These are phyloP conservation scores for Bostrychus sinensis DNA, from an alignment of 2,113 vertebrate genomes.

Conservation along the genomic window DNA sequence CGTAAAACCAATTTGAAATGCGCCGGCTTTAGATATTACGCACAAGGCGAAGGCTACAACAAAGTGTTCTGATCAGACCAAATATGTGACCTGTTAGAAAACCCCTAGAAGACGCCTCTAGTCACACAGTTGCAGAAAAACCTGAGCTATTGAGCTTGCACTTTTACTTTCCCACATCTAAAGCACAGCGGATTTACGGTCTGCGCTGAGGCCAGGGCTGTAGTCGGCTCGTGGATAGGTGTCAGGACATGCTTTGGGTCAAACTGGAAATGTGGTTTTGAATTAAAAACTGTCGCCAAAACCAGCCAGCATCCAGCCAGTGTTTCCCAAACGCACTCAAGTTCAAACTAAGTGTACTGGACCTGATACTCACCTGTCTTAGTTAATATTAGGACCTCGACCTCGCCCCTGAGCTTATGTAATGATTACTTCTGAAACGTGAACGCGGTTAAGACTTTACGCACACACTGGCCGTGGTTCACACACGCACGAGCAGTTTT, in stretches of 20 bases:
- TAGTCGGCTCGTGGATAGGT: constrained; percentile 1
- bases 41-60: constrained; percentile 26
- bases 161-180: constrained; percentile 60
- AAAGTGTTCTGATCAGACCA: constrained; percentile 40
- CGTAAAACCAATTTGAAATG: constrained; percentile 31
- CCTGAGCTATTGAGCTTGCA: constrained; percentile 37
- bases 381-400: too few species aligned
- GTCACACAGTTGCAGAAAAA: constrained; percentile 19
- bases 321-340: too few species aligned
- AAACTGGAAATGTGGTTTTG: not conserved
- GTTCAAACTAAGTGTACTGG: too few species aligned
- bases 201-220: constrained; percentile 11
- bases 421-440: too few species aligned
- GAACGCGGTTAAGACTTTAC: too few species aligned
- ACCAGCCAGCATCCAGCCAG: too few species aligned
- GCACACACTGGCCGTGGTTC: too few species aligned
- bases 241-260: not conserved
- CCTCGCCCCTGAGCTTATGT: too few species aligned
- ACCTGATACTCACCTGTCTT: too few species aligned
- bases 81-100: constrained; percentile 19
- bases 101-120: constrained; percentile 16
- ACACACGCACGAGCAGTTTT: too few species aligned
- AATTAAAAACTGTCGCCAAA: too few species aligned
- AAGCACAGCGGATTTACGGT: constrained; percentile 62
- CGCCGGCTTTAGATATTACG: not conserved